Percentiles rank a stretch among this genome's conserved stretches.
Evolutionary conservation across 2,888 invertebrate species (phyloP).

Genomic region (Mongoloraphidia duomilia): DNA sequence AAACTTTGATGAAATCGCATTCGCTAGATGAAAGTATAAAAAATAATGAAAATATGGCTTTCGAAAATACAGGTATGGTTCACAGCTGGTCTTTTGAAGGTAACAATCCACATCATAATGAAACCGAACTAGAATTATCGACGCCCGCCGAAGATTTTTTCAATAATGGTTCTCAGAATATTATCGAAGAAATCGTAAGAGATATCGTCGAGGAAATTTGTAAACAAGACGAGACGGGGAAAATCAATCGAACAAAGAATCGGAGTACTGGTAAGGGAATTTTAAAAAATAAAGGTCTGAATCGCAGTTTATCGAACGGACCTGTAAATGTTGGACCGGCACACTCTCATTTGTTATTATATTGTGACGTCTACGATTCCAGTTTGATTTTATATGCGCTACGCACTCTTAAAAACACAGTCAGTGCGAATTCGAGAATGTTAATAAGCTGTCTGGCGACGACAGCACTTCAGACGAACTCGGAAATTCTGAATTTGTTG

Average conservation of each 20-base stretch:
- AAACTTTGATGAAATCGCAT: constrained; percentile 23
- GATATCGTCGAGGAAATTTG: constrained; percentile 41
- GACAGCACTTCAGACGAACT: constrained; percentile 46
- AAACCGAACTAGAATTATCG: constrained; percentile 37
- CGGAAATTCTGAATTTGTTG: constrained; percentile 43
- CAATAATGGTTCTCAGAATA: constrained; percentile 29
- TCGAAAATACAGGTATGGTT: constrained; percentile 32
- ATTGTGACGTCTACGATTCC: constrained; percentile 65
- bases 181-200: constrained; percentile 41
- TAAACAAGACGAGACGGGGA: constrained; percentile 18
- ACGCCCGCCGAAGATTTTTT: constrained; percentile 55
- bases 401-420: constrained; percentile 55
- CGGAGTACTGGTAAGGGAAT: constrained; percentile 16
- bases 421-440: constrained; percentile 53
- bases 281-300: constrained; percentile 17
- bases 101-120: constrained; percentile 32
- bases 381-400: constrained; percentile 59
- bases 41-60: constrained; percentile 30
- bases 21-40: constrained; percentile 29
- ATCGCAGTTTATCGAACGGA: not conserved
- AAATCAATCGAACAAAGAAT: constrained; percentile 8
- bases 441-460: constrained; percentile 64
- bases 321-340: constrained; percentile 46
- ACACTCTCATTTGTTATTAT: constrained; percentile 72
- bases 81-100: constrained; percentile 40